Conservation (phyloP, 1,140 invertebrate genomes). For the Saccostrea cuccullata region DNA sequence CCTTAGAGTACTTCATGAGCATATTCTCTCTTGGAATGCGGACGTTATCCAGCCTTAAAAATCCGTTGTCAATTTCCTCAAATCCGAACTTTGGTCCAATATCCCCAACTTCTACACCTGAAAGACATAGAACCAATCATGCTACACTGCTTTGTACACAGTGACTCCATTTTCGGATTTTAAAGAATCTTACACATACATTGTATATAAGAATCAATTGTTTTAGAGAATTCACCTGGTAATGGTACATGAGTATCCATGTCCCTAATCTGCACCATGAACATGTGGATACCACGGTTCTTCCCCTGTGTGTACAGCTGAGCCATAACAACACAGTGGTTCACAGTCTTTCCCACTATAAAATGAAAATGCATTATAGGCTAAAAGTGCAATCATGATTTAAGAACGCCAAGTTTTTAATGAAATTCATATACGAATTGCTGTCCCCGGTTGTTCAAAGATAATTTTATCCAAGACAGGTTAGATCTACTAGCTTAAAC, state of each 20-base stretch:
- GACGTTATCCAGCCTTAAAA: constrained; percentile 89
- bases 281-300: constrained; percentile 93
- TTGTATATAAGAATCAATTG: neutral
- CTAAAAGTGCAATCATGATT: no score
- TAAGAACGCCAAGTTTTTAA: no score
- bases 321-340: constrained; percentile 91
- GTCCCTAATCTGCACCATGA: constrained; percentile 93
- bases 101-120: constrained; percentile 93
- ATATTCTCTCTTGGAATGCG: constrained; percentile 91
- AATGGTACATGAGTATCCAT: constrained; percentile 91
- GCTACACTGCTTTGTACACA: neutral
- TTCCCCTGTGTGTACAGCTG: constrained; percentile 91
- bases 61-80: constrained; percentile 94
- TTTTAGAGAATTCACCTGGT: constrained; percentile 80
- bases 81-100: constrained; percentile 95
- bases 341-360: constrained; percentile 93
- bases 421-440: no score
- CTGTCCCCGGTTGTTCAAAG: no score
- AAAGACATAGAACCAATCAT: neutral
- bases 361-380: neutral
- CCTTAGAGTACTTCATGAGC: constrained; percentile 95
- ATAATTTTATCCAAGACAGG: no score
- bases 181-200: neutral
- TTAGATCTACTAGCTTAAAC: no score
- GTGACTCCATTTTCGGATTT: neutral